Evolutionary conservation across 2,797 vertebrate species (phyloP).

Genomic region (Gambelia wislizenii): DNA sequence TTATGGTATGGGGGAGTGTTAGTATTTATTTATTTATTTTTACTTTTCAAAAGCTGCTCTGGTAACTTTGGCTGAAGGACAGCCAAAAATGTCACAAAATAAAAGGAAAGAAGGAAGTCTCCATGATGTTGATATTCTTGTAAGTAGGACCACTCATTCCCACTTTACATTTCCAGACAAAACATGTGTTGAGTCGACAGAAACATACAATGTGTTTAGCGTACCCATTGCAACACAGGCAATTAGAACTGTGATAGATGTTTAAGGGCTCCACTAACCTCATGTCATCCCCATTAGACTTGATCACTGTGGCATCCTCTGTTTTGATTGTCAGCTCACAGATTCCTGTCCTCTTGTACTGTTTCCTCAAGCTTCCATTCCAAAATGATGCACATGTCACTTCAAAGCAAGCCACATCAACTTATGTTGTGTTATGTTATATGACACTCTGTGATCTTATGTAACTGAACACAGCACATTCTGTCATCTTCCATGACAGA

Average conservation of each 20-base stretch:
- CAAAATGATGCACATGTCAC: slow-evolving; percentile 13
- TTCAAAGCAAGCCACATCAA: not conserved
- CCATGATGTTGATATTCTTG: not conserved
- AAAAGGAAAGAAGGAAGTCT: not conserved
- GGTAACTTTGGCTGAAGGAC: not conserved
- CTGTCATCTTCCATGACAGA: slow-evolving; percentile 16
- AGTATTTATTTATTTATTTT: not conserved
- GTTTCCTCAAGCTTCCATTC: slow-evolving; percentile 28
- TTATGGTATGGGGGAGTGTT: not conserved
- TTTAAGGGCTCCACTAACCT: slow-evolving; percentile 1
- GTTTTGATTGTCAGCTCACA: not conserved
- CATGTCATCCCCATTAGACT: not conserved
- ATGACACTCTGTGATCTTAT: slow-evolving; percentile 35
- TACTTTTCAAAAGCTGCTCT: not conserved
- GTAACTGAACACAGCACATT: slow-evolving; percentile 20
- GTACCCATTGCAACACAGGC: not conserved
- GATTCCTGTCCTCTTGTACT: slow-evolving; percentile 13
- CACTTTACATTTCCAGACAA: not conserved
- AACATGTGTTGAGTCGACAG: not conserved
- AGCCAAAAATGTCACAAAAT: not conserved
- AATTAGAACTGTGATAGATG: slow-evolving; percentile 10
- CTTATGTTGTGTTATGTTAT: not conserved
- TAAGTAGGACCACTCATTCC: not conserved
- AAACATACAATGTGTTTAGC: not conserved
- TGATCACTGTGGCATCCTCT: not conserved